Base-by-base conservation (phyloP, 2,888 invertebrate genomes). In the Campoplex capitator region DNA sequence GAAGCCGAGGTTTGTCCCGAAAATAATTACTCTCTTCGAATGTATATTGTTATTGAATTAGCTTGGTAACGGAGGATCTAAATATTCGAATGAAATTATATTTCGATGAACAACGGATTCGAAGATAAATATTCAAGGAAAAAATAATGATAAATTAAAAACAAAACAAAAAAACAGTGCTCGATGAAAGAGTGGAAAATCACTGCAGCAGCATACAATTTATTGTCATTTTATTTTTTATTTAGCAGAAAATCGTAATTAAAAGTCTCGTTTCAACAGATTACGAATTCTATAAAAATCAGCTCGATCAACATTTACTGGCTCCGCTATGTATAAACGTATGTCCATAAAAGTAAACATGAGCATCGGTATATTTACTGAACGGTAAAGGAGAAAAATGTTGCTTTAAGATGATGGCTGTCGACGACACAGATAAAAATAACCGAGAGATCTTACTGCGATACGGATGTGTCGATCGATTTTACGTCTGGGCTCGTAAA, bases 401-500 rank as follows among this genome's bases (percentile, higher is more conserved):
- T 48, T 54, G 54, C 13, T 54, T 48, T 23, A 13, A 48, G 78
- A 80, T 71, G 79, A 71, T 73, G 35, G 56, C 67, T 71, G 71
- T 38, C 70, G 62, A 18, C 23, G 78, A 71, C 42, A 58, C 13
- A 23, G 45, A 54, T 67, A 73, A 84, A 84, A 62, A 75, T 74
- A 84, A 58, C 84, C 28, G 70, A 35, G 38, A 23, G 71, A 73
- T 77, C 73, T 76, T 77, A 13, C 54, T 67, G 35, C 77, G 85
- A 62, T 48, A 76, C 51, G 45, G 38, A 62, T 62, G 68, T 48
- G 79, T 77, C 71, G 85, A 85, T 82, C 85, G 38, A 85, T 82
- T 82, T 65, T 56, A 51, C 77, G 71, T 81, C 73, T 62, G 56
- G 48, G 82, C 71, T 71, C 82, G 73, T 85, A 85, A 76, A 85